These are phyloP conservation scores for Drosophila dives DNA, from an alignment of 2,888 invertebrate species.

Conservation along the genomic window DNA sequence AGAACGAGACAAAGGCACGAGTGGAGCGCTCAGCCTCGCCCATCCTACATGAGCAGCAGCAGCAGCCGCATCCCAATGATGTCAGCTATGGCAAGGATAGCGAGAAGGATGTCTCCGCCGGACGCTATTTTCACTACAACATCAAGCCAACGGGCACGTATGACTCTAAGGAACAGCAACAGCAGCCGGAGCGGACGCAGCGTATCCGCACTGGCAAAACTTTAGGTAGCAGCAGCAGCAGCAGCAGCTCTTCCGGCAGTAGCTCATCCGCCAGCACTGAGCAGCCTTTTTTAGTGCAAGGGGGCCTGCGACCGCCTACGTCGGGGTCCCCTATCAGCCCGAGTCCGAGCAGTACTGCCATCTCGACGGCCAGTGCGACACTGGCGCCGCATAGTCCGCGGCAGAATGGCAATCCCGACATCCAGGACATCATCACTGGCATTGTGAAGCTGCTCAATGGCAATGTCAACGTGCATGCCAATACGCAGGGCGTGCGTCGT, in stretches of 20 bases:
- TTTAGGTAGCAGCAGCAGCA: conserved; percentile 34
- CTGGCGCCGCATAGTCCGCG: conserved; percentile 80
- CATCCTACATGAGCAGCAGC: conserved; percentile 86
- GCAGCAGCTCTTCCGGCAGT: conserved; percentile 25
- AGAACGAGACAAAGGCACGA: conserved; percentile 82
- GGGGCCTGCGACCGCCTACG: conserved; percentile 84
- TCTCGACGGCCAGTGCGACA: conserved; percentile 79
- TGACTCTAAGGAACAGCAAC: conserved; percentile 52
- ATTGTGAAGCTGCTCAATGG: conserved; percentile 95
- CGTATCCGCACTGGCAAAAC: conserved; percentile 81
- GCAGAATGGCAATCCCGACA: conserved; percentile 90
- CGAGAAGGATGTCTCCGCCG: conserved; percentile 74
- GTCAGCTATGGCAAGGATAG: conserved; percentile 71
- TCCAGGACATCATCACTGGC: conserved; percentile 95
- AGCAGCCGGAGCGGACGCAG: conserved; percentile 77
- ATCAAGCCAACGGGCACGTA: conserved; percentile 84
- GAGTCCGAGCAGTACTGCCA: conserved; percentile 83
- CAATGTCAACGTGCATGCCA: conserved; percentile 93
- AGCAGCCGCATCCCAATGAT: conserved; percentile 70
- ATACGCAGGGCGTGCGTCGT: conserved; percentile 88
- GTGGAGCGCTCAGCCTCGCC: conserved; percentile 87
- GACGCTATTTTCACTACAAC: conserved; percentile 83
- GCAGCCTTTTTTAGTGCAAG: conserved; percentile 85
- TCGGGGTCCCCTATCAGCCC: conserved; percentile 85
- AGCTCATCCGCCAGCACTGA: conserved; percentile 37